Evolutionary conservation across 2,113 vertebrate species (phyloP).

Genomic region (Numida meleagris): DNA sequence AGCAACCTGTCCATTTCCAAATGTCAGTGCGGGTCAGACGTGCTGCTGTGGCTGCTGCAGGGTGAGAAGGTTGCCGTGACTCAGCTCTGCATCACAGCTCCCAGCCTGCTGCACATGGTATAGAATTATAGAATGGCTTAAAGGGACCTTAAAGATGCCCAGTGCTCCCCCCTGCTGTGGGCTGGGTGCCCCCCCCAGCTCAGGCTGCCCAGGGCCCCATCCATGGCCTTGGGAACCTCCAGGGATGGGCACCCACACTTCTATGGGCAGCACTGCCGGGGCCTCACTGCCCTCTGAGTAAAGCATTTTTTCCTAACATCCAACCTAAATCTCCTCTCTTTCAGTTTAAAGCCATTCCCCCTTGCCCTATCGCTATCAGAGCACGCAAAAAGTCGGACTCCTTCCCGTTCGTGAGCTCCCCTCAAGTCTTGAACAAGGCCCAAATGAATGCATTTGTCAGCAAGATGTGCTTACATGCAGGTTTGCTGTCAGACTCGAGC

Average conservation of each 20-base stretch:
- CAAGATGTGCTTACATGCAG: fast-evolving
- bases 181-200: background rate
- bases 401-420: background rate
- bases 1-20: background rate
- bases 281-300: background rate
- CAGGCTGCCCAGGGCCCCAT: no score
- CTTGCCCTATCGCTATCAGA: background rate
- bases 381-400: background rate
- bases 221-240: no score
- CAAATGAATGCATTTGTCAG: fast-evolving
- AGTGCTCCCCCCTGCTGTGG: background rate
- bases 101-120: background rate
- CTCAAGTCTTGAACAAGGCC: background rate
- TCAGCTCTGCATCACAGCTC: background rate
- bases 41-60: background rate
- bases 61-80: background rate
- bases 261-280: background rate
- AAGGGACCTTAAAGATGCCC: background rate
- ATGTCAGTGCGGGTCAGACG: fast-evolving
- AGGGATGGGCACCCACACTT: background rate
- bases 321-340: no score
- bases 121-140: background rate
- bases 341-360: no score
- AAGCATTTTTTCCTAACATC: background rate
- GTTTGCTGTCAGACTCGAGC: background rate